A percentile compares a stretch with the other conserved stretches of the same genome.
Conservation (phyloP, 2,888 invertebrate species). For the Timema podura region DNA sequence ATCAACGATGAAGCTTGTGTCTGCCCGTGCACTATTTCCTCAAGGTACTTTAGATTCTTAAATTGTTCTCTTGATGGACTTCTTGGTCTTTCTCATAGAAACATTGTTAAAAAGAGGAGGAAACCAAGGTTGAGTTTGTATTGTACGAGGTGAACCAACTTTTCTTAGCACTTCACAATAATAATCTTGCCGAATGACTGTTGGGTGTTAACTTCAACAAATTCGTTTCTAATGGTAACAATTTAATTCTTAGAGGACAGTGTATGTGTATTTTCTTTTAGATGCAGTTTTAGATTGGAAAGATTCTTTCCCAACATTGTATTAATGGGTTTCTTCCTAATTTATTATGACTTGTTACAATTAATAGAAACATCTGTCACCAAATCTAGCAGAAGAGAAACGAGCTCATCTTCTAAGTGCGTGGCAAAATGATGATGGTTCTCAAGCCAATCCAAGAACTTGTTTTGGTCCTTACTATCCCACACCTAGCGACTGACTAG, state of each 20-base stretch:
- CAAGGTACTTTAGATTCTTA: neutral
- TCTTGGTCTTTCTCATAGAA: neutral
- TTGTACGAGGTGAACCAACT: neutral
- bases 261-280: neutral
- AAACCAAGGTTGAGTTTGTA: neutral
- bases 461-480: neutral
- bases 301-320: neutral
- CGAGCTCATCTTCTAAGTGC: neutral
- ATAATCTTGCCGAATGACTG: neutral
- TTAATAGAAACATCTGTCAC: neutral
- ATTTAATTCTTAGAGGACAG: neutral
- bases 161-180: neutral
- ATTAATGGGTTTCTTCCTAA: neutral
- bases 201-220: constrained; percentile 1
- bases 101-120: neutral
- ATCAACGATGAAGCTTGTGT: neutral
- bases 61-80: neutral
- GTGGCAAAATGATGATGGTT: neutral
- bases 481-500: neutral
- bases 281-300: neutral
- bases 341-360: neutral
- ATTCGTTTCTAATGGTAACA: neutral
- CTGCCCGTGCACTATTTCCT: neutral
- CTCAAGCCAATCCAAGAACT: neutral
- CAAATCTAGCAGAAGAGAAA: neutral